A percentile compares a stretch with the other conserved stretches of the same genome.
Evolutionary conservation across 2,113 vertebrate species (phyloP).

Genomic region (Oncorhynchus keta): DNA sequence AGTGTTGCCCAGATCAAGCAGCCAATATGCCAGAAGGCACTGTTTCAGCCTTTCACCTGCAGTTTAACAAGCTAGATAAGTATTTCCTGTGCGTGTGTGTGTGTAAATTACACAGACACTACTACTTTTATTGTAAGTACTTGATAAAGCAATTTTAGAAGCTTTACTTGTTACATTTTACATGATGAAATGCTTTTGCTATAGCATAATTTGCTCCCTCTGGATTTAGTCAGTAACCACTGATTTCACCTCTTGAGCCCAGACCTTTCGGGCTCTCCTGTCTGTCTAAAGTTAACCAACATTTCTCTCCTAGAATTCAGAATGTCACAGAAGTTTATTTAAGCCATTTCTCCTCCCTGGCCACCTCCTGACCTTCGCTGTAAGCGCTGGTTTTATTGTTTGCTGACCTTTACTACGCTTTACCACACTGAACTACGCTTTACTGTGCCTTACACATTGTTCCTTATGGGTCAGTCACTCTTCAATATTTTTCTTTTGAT

Average conservation of each 20-base stretch:
- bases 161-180: no score
- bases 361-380: constrained; percentile 27
- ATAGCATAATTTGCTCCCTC: no score
- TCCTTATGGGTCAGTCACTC: constrained; percentile 5
- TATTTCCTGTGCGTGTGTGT: neutral
- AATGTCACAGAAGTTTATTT: constrained; percentile 41
- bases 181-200: no score
- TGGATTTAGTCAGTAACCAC: neutral
- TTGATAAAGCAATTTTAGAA: no score
- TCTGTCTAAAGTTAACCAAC: neutral
- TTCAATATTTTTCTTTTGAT: neutral
- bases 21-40: neutral
- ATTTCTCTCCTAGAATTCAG: neutral
- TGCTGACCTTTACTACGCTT: constrained; percentile 29
- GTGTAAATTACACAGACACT: neutral
- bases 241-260: neutral
- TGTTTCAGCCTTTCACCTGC: constrained; percentile 2
- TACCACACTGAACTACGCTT: neutral
- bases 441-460: constrained; percentile 11
- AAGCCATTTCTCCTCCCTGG: constrained; percentile 22
- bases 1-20: neutral
- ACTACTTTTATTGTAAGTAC: no score
- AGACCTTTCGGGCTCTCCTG: neutral
- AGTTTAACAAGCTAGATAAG: neutral
- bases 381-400: constrained; percentile 25